phyloP scores from a whole-genome alignment of 2,113 vertebrate genomes.

The Pleuronectes platessa region DNA sequence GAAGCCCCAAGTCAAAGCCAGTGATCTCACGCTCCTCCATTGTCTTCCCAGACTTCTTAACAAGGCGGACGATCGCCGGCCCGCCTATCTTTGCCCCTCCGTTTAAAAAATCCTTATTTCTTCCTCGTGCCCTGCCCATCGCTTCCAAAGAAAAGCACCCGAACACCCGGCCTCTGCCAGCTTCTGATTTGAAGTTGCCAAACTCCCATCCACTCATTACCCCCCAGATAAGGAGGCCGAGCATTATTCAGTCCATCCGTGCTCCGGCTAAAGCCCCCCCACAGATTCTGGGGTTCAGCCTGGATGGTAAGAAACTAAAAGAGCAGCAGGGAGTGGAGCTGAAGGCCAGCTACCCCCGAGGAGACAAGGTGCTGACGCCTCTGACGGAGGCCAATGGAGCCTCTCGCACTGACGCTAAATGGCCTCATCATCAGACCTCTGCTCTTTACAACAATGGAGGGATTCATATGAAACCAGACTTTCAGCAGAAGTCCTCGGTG shows the following conservation, averaged over 20 bases:
- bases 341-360: constrained; percentile 85
- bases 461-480: constrained; percentile 84
- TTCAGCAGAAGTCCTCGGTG: constrained; percentile 76
- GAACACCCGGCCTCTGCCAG: constrained; percentile 45
- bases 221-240: constrained; percentile 72
- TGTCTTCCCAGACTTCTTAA: constrained; percentile 74
- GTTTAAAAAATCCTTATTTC: constrained; percentile 59
- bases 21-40: constrained; percentile 67
- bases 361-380: constrained; percentile 83
- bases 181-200: constrained; percentile 61
- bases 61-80: constrained; percentile 55
- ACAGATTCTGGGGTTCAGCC: constrained; percentile 58
- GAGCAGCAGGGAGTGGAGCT: constrained; percentile 86
- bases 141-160: constrained; percentile 71
- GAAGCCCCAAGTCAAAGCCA: constrained; percentile 69
- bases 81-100: constrained; percentile 65
- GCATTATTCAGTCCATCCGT: constrained; percentile 81
- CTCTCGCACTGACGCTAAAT: constrained; percentile 86
- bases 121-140: constrained; percentile 26
- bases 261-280: constrained; percentile 57
- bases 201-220: constrained; percentile 55
- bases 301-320: constrained; percentile 86
- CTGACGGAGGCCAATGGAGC: constrained; percentile 89
- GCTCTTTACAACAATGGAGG: constrained; percentile 86
- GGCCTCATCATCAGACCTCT: constrained; percentile 86